These are phyloP conservation scores for Rotaria socialis DNA, from an alignment of 2,888 invertebrate genomes.

Conservation along the genomic window DNA sequence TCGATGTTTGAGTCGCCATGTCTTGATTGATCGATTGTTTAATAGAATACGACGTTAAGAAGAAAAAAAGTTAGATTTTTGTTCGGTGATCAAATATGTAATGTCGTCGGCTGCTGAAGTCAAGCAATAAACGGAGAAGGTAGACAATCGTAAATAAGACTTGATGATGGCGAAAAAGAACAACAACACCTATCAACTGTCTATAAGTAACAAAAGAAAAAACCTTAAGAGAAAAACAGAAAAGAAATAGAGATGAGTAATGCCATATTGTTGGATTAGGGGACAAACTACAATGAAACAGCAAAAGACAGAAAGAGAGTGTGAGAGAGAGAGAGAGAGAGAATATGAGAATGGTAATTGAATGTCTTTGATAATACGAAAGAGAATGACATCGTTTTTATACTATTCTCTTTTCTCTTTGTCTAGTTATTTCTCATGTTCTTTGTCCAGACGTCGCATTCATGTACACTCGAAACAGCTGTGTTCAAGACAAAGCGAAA, in stretches of 20 bases:
- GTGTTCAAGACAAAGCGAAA: background rate
- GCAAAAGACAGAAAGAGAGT: background rate
- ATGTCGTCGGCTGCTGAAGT: background rate
- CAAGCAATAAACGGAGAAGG: background rate
- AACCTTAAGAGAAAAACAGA: background rate
- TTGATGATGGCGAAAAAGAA: background rate
- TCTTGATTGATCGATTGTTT: background rate
- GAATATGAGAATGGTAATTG: slow-evolving; percentile 21
- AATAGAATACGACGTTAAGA: background rate
- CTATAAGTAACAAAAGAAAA: background rate
- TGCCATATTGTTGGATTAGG: background rate
- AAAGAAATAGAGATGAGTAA: slow-evolving; percentile 10
- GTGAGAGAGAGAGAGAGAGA: background rate
- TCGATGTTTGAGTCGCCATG: background rate
- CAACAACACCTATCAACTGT: slow-evolving; percentile 4
- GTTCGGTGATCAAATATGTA: background rate
- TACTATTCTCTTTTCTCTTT: background rate
- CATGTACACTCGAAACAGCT: background rate
- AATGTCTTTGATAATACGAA: slow-evolving; percentile 8
- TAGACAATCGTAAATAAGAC: background rate
- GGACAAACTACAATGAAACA: background rate
- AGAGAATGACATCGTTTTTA: background rate
- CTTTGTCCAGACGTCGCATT: background rate
- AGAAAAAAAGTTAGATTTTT: background rate
- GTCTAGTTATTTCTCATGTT: background rate